Evolutionary conservation across 2,797 vertebrate species (phyloP), one percentile per base, ranked within the genome.

Genomic region (Scolopax rusticola): DNA sequence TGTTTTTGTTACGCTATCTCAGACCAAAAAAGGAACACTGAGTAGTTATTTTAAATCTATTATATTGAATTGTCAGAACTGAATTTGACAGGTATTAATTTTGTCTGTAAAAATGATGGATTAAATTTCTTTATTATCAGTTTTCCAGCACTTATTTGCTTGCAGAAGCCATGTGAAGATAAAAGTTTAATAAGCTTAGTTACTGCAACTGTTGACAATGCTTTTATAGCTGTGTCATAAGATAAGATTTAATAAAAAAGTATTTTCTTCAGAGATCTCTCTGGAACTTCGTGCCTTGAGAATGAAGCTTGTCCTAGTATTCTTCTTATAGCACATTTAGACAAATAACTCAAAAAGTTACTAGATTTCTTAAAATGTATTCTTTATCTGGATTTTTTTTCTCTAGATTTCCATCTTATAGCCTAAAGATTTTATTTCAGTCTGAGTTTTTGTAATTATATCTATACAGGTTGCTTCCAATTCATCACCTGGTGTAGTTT

Each of bases 41-140:
- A 74, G 33, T 32, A 92, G 75, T 75, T 96, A 90, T 95, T 97
- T 95, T 95, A 95, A 96, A 97, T 97, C 74, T 97, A 95, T 97
- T 97, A 94, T 97, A 98, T 98, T 98, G 98, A 98, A 98, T 98
- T 98, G 97, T 98, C 98, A 98, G 95, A 97, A 98, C 93, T 98
- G 96, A 97, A 98, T 97, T 95, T 98, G 98, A 98, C 98, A 98
- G 97, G 96, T 98, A 98, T 98, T 98, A 98, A 99, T 98, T 98
- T 98, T 90, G 98, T 98, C 98, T 96, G 97, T 97, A 98, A 97
- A 94, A 97, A 97, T 98, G 98, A 98, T 98, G 96, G 98, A 98
- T 98, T 98, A 97, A 98, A 97, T 98, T 98, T 97, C 97, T 98
- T 98, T 98, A 97, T 98, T 98, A 98, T 90, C 92, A 84, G 41